These are phyloP conservation scores for Polylopha cassiicola DNA, from an alignment of 2,888 invertebrate species.

Conservation along the genomic window DNA sequence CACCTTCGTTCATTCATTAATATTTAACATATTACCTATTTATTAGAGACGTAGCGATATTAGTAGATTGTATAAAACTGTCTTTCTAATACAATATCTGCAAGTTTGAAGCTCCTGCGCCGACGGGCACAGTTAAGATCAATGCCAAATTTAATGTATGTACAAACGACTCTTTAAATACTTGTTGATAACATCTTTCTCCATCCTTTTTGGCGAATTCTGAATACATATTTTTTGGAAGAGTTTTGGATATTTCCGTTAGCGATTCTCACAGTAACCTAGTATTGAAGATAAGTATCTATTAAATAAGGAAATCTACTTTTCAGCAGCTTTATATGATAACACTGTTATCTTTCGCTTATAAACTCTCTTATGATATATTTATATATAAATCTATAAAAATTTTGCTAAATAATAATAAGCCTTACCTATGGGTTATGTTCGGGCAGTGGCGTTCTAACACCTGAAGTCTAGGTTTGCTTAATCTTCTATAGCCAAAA, in stretches of 20 bases:
- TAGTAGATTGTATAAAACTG: conserved; percentile 38
- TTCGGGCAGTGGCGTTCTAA: conserved; percentile 7
- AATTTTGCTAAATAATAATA: conserved; percentile 27
- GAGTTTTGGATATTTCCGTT: conserved; percentile 68
- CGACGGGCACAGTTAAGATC: conserved; percentile 26
- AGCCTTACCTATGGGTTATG: conserved; percentile 13
- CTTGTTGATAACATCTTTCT: conserved; percentile 34
- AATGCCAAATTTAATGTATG: conserved; percentile 50
- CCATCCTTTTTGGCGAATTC: conserved; percentile 50
- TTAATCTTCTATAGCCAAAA: no score
- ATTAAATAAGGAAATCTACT: conserved; percentile 40
- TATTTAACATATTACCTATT: conserved; percentile 35
- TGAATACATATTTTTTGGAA: conserved; percentile 62
- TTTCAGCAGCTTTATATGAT: conserved; percentile 50
- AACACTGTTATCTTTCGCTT: conserved; percentile 46
- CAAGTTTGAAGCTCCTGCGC: conserved; percentile 27
- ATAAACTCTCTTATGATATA: conserved; percentile 54
- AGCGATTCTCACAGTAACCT: conserved; percentile 54
- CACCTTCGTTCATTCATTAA: conserved; percentile 30
- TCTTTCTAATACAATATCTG: conserved; percentile 30
- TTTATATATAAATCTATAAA: conserved; percentile 41
- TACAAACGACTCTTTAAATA: conserved; percentile 36
- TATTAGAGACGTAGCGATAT: conserved; percentile 41
- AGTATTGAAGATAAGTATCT: conserved; percentile 44
- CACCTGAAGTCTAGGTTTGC: background rate